phyloP scores from a whole-genome alignment of 2,888 invertebrate genomes.

The Cepaea hortensis region DNA sequence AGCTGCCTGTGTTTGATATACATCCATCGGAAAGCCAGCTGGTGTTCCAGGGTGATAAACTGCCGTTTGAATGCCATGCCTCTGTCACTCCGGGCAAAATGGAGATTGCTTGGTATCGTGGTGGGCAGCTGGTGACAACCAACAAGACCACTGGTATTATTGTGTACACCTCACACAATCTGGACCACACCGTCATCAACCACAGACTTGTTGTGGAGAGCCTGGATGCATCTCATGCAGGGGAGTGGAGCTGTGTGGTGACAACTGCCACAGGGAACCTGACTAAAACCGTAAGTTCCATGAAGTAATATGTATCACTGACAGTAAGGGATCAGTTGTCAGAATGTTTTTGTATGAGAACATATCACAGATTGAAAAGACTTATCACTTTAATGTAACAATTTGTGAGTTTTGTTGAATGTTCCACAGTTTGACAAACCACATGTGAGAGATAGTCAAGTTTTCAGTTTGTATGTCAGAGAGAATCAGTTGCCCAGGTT shows the following conservation, averaged over 20 bases:
- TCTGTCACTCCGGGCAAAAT: constrained; percentile 79
- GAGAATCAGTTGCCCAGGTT: no score
- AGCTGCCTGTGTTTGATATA: constrained; percentile 80
- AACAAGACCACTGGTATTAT: constrained; percentile 68
- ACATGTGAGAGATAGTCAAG: no score
- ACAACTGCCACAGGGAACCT: constrained; percentile 39
- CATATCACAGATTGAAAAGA: no score
- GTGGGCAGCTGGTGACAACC: constrained; percentile 79
- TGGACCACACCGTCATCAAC: constrained; percentile 67
- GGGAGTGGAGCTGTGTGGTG: constrained; percentile 86
- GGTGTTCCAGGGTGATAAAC: constrained; percentile 91
- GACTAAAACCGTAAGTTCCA: constrained; percentile 79
- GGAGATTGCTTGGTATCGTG: constrained; percentile 80
- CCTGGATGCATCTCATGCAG: constrained; percentile 83
- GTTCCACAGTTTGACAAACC: no score
- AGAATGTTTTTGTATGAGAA: no score
- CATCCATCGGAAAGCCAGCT: constrained; percentile 84
- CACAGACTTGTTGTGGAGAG: constrained; percentile 69
- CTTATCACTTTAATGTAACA: no score
- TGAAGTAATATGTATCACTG: no score
- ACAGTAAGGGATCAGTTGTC: no score
- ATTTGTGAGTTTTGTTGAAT: no score
- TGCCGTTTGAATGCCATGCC: constrained; percentile 87
- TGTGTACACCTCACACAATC: constrained; percentile 63
- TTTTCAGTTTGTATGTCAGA: no score